phyloP scores from a whole-genome alignment of 2,888 invertebrate species.

The Xanthostigma xanthostigma region DNA sequence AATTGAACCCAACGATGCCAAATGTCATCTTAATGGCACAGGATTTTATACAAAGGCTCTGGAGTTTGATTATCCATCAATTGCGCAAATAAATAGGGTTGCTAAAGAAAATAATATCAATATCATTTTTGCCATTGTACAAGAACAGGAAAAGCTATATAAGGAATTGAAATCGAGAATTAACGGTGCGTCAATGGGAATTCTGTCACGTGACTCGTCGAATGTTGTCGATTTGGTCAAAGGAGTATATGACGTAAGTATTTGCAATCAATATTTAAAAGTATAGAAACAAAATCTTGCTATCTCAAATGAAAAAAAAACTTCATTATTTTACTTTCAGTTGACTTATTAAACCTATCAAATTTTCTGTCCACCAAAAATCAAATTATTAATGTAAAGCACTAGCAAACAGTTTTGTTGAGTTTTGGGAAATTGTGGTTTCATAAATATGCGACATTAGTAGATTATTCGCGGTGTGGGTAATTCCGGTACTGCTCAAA shows the following conservation, averaged over 20 bases:
- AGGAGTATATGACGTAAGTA: conserved; percentile 49
- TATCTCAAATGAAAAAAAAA: too few relatives aligned
- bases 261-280: too few relatives aligned
- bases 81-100: conserved; percentile 45
- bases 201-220: conserved; percentile 41
- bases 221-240: conserved; percentile 55
- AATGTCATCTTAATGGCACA: conserved; percentile 42
- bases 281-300: too few relatives aligned
- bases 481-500: too few relatives aligned
- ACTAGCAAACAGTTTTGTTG: too few relatives aligned
- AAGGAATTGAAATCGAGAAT: conserved; percentile 40
- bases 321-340: too few relatives aligned
- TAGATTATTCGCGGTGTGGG: too few relatives aligned
- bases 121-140: conserved; percentile 60
- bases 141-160: conserved; percentile 29
- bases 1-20: conserved; percentile 53
- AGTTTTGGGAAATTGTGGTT: too few relatives aligned
- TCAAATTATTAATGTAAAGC: too few relatives aligned
- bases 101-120: conserved; percentile 55
- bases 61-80: conserved; percentile 64
- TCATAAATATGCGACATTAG: too few relatives aligned
- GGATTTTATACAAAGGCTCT: conserved; percentile 40
- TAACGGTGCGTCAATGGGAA: conserved; percentile 50
- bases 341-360: too few relatives aligned
- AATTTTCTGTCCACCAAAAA: too few relatives aligned